phyloP scores from a whole-genome alignment of 2,888 invertebrate species.

The Junonia oenone region DNA sequence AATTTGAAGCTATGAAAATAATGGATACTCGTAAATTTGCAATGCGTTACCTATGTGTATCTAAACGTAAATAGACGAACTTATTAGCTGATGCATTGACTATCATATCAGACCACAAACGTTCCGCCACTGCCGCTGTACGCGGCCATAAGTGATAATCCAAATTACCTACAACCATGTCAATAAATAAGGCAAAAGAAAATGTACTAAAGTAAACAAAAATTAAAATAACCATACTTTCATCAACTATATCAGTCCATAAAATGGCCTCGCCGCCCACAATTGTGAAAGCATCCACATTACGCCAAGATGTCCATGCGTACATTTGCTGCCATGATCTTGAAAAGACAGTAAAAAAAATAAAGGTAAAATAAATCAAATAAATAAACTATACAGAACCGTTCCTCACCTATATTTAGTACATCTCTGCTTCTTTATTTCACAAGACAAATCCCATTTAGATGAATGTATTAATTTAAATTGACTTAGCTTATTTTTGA shows the following conservation, averaged over 20 bases:
- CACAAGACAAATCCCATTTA: constrained; percentile 89
- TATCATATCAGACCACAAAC: constrained; percentile 88
- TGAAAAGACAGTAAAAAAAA: constrained; percentile 15
- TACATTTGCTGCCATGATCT: constrained; percentile 92
- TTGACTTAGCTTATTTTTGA: constrained; percentile 83
- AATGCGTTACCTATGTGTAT: constrained; percentile 53
- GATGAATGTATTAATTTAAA: constrained; percentile 88
- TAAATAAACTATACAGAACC: neutral
- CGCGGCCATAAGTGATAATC: constrained; percentile 60
- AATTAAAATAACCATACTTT: constrained; percentile 31
- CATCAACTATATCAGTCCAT: constrained; percentile 89
- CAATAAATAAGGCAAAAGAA: neutral
- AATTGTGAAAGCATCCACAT: constrained; percentile 46
- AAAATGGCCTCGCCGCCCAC: constrained; percentile 88
- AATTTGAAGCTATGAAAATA: neutral
- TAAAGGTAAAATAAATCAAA: neutral
- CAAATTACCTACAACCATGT: constrained; percentile 42
- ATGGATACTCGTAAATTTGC: no score
- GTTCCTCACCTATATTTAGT: constrained; percentile 46
- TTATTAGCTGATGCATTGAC: constrained; percentile 84
- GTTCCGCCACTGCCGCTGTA: constrained; percentile 84
- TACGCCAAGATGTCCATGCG: constrained; percentile 86
- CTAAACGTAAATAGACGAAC: constrained; percentile 71
- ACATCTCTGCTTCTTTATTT: constrained; percentile 49
- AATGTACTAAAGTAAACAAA: neutral